Evolutionary conservation across 2,113 vertebrate species (phyloP).

Genomic region (Tamias sibiricus): DNA sequence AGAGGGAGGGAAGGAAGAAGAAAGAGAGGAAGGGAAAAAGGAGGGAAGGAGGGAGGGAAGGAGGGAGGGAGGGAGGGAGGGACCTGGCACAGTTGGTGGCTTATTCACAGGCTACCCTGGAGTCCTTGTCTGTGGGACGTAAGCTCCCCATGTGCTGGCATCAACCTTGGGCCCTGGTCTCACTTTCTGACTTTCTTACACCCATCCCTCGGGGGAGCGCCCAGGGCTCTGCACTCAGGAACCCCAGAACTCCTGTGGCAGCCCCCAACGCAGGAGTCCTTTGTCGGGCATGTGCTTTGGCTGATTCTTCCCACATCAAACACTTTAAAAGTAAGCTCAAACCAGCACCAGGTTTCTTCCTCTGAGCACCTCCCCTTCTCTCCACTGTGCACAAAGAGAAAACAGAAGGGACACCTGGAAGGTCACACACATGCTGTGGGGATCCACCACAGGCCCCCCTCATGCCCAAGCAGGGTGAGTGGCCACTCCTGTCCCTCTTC

Average conservation of each 20-base stretch:
- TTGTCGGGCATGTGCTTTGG: background rate
- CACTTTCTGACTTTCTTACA: background rate
- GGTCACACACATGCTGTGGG: background rate
- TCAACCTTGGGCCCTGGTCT: background rate
- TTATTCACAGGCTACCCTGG: background rate
- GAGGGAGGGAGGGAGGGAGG: background rate
- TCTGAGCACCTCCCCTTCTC: background rate
- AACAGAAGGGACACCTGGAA: background rate
- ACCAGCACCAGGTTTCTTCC: background rate
- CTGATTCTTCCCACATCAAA: background rate
- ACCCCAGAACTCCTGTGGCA: background rate
- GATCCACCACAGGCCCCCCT: background rate
- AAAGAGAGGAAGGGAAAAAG: too few species aligned
- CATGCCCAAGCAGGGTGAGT: background rate
- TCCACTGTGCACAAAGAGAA: background rate
- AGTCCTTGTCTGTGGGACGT: background rate
- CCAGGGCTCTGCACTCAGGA: background rate
- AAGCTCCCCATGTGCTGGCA: too few species aligned
- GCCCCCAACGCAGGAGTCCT: background rate
- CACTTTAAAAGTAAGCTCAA: background rate
- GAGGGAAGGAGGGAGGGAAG: rapidly evolving
- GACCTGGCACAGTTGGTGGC: rapidly evolving
- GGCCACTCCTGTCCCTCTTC: background rate
- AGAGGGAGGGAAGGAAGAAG: rapidly evolving
- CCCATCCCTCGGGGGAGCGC: background rate